phyloP scores from a whole-genome alignment of 2,888 invertebrate species.

The Myopa testacea region DNA sequence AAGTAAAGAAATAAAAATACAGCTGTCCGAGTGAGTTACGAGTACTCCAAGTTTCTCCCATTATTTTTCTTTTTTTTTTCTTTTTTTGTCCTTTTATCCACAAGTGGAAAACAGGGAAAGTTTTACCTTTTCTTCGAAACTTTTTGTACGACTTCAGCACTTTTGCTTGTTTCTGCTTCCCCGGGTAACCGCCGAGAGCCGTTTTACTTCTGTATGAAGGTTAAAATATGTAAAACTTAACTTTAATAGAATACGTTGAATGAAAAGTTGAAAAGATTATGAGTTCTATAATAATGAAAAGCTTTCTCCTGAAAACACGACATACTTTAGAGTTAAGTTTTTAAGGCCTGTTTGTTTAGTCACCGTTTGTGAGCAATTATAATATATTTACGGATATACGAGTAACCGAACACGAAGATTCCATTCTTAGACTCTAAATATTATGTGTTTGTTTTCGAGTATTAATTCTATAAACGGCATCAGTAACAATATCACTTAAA shows the following conservation, averaged over 20 bases:
- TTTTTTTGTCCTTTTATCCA: neutral
- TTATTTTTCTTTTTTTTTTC: neutral
- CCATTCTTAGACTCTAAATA: no score
- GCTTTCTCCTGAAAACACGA: neutral
- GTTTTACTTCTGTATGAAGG: neutral
- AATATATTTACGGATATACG: no score
- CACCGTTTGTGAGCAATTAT: no score
- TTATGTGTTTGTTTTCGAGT: no score
- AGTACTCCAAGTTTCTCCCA: neutral
- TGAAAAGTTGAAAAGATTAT: neutral
- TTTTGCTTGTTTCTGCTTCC: neutral
- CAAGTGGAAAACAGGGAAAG: constrained; percentile 6
- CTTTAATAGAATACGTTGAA: neutral
- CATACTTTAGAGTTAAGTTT: no score
- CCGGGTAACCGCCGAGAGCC: no score
- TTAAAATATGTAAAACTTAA: neutral
- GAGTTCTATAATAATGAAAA: neutral
- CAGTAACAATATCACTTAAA: no score
- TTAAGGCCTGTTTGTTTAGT: no score
- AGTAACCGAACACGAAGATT: no score
- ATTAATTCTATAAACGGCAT: no score
- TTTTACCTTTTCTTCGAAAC: constrained; percentile 3
- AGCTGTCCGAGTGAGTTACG: no score
- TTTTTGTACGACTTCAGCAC: neutral
- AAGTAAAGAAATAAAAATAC: no score